These are phyloP conservation scores for Drosophila baimaii DNA, from an alignment of 1,140 invertebrate species.

Conservation along the genomic window DNA sequence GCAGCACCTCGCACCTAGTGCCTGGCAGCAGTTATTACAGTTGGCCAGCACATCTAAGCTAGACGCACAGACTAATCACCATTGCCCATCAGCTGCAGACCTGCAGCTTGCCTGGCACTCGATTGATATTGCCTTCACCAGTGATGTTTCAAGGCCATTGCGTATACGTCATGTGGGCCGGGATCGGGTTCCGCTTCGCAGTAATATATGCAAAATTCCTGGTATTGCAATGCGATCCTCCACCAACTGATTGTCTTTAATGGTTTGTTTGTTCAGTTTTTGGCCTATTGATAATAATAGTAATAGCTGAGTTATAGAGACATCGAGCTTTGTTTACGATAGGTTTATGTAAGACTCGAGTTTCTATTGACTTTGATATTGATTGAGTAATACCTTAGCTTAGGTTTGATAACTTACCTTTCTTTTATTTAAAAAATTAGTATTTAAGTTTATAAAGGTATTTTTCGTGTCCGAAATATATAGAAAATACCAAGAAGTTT, in stretches of 20 bases:
- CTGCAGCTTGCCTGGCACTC: slow-evolving; percentile 43
- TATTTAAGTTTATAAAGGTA: not conserved
- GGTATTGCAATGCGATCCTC: slow-evolving; percentile 52
- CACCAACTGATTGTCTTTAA: slow-evolving; percentile 23
- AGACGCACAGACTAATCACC: slow-evolving; percentile 42
- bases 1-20: slow-evolving; percentile 52
- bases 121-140: slow-evolving; percentile 25
- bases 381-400: not conserved
- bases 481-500: not conserved
- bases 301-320: slow-evolving; percentile 1
- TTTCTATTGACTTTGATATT: not conserved
- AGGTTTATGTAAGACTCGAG: not conserved
- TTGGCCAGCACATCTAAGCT: slow-evolving; percentile 64
- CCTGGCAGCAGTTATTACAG: slow-evolving; percentile 78
- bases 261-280: slow-evolving; percentile 42
- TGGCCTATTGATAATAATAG: not conserved
- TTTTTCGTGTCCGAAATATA: not conserved
- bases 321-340: not conserved
- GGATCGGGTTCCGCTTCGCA: slow-evolving; percentile 46
- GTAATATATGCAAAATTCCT: slow-evolving; percentile 69
- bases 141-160: slow-evolving; percentile 37
- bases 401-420: too few relatives aligned
- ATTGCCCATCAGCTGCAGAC: slow-evolving; percentile 33
- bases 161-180: slow-evolving; percentile 63
- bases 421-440: not conserved